Conservation (phyloP, 2,113 vertebrate species). For the Pagrus major region DNA sequence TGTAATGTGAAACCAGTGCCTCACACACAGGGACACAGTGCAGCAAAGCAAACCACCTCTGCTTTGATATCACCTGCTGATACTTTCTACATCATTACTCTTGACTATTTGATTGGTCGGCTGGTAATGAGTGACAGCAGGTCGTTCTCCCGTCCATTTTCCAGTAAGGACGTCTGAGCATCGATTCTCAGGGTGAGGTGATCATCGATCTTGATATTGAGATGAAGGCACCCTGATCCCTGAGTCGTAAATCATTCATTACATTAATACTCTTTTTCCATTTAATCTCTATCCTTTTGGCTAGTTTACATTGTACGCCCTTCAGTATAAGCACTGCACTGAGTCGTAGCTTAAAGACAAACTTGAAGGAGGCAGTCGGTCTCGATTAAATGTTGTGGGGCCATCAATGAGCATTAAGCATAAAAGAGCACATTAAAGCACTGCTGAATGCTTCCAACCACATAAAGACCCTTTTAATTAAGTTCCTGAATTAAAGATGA, state of each 20-base stretch:
- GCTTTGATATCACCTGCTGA: slow-evolving; percentile 28
- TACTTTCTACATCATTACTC: slow-evolving; percentile 20
- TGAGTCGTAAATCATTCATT: slow-evolving; percentile 70
- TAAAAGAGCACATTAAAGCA: slow-evolving; percentile 61
- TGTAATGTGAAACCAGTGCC: slow-evolving; percentile 11
- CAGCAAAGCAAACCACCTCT: neutral
- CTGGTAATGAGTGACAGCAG: slow-evolving; percentile 51
- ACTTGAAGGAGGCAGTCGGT: slow-evolving; percentile 35
- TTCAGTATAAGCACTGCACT: slow-evolving; percentile 5
- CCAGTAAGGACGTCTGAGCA: slow-evolving; percentile 60
- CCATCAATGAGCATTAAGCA: slow-evolving; percentile 62
- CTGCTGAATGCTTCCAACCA: slow-evolving; percentile 57
- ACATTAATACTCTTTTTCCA: slow-evolving; percentile 35
- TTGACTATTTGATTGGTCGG: slow-evolving; percentile 23
- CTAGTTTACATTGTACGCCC: slow-evolving; percentile 12
- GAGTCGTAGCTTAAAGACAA: slow-evolving; percentile 35
- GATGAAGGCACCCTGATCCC: slow-evolving; percentile 55
- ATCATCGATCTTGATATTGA: slow-evolving; percentile 71
- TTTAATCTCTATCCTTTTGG: slow-evolving; percentile 34
- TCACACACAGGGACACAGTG: neutral
- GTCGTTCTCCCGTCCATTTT: slow-evolving; percentile 52
- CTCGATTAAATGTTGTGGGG: slow-evolving; percentile 56
- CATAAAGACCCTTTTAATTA: slow-evolving; percentile 62
- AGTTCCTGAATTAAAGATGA: slow-evolving; percentile 49
- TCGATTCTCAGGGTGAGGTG: slow-evolving; percentile 47